A percentile compares a stretch with the other conserved stretches of the same genome.
Evolutionary conservation across 2,113 vertebrate species (phyloP).

Genomic region (Motacilla alba): DNA sequence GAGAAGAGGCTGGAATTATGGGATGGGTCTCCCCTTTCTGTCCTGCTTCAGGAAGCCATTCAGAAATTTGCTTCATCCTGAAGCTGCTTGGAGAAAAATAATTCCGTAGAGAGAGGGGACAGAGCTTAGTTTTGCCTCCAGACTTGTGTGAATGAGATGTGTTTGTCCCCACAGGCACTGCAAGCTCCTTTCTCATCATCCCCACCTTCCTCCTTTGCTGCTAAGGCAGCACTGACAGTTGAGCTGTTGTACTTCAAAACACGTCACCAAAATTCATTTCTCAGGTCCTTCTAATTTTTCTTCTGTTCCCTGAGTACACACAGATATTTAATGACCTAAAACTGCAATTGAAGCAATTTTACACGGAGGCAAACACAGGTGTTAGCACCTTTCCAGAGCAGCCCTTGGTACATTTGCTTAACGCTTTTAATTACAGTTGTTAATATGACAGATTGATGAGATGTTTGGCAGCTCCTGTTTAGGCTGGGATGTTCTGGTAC

Average conservation of each 20-base stretch:
- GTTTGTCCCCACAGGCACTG: fast-evolving
- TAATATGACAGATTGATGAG: conserved; percentile 8
- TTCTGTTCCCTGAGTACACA: neutral
- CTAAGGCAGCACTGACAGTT: neutral
- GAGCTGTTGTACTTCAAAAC: neutral
- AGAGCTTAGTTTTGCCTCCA: neutral
- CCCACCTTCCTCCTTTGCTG: neutral
- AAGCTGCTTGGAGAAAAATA: neutral
- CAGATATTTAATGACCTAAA: neutral
- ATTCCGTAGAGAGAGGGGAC: neutral
- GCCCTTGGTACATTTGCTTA: neutral
- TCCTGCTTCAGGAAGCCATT: neutral
- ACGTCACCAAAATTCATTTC: neutral
- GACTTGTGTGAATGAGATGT: neutral
- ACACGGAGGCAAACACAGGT: neutral
- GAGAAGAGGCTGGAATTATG: neutral
- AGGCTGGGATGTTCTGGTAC: neutral
- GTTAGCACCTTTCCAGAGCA: neutral
- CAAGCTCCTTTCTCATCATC: neutral
- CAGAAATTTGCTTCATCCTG: neutral
- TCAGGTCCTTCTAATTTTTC: neutral
- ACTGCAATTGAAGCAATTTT: conserved; percentile 1
- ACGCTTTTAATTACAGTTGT: conserved; percentile 10
- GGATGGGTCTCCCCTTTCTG: neutral
- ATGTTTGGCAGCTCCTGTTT: neutral